phyloP scores from a whole-genome alignment of 2,113 vertebrate species.

The Mastomys coucha region DNA sequence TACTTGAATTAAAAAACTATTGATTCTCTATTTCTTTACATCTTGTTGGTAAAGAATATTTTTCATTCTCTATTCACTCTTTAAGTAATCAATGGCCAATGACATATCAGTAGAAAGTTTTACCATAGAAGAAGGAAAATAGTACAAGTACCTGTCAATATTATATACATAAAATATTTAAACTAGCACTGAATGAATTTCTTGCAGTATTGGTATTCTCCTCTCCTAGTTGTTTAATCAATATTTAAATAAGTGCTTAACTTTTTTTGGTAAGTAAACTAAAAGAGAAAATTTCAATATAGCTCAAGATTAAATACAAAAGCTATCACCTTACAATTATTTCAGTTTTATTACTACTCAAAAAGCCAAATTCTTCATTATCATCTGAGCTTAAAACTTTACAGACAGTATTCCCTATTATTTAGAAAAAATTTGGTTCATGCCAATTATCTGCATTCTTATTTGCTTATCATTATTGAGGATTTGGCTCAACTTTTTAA shows the following conservation, averaged over 20 bases:
- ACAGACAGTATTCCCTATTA: neutral
- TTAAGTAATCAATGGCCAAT: neutral
- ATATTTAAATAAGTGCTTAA: neutral
- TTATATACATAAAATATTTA: neutral
- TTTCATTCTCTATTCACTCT: neutral
- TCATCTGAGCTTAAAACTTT: neutral
- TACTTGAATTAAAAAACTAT: neutral
- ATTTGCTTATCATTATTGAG: neutral
- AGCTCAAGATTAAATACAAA: neutral
- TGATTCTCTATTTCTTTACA: neutral
- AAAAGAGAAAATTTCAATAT: neutral
- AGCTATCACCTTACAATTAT: neutral
- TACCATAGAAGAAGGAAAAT: neutral
- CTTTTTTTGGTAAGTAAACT: neutral
- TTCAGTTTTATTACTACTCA: neutral
- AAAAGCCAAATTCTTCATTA: neutral
- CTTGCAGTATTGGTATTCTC: neutral
- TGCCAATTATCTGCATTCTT: neutral
- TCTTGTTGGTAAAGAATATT: neutral
- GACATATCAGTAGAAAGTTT: neutral
- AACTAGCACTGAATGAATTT: neutral
- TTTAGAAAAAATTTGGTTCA: neutral
- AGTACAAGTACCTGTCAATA: neutral
- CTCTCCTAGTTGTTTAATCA: neutral
- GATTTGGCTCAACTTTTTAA: neutral